phyloP scores from a whole-genome alignment of 2,888 invertebrate species.

The Spialia ferax region DNA sequence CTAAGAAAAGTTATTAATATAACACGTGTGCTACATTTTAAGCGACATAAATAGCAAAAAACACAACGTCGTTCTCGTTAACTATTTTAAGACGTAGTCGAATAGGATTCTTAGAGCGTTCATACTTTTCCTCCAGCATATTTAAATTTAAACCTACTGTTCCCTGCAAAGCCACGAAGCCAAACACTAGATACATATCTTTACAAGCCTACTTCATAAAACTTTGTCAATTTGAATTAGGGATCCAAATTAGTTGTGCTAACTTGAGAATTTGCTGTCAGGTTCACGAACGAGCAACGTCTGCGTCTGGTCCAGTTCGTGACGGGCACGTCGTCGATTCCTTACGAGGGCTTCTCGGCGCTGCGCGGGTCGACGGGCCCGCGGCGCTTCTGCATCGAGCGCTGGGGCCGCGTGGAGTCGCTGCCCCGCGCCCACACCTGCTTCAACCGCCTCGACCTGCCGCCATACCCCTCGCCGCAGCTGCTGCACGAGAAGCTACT shows the following conservation, averaged over 20 bases:
- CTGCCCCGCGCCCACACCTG: constrained; percentile 98
- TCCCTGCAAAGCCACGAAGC: too few relatives aligned
- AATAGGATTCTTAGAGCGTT: constrained; percentile 1
- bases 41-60: constrained; percentile 35
- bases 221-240: background rate
- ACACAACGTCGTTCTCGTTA: background rate
- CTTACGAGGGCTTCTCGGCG: constrained; percentile 98
- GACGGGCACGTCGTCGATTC: constrained; percentile 98
- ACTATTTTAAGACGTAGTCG: constrained; percentile 9
- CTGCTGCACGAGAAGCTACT: constrained; percentile 96
- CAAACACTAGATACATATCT: too few relatives aligned
- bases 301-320: constrained; percentile 98
- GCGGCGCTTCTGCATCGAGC: constrained; percentile 98
- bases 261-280: constrained; percentile 52
- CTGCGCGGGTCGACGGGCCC: constrained; percentile 98
- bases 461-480: constrained; percentile 97
- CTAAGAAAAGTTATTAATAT: constrained; percentile 32
- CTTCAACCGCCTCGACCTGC: constrained; percentile 98
- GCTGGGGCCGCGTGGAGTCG: constrained; percentile 98
- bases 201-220: too few relatives aligned
- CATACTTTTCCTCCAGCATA: background rate
- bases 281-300: constrained; percentile 97
- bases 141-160: too few relatives aligned
- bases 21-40: constrained; percentile 31
- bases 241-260: background rate